Evolutionary conservation across 2,888 invertebrate genomes (phyloP).

Genomic region (Ectemnius lituratus): DNA sequence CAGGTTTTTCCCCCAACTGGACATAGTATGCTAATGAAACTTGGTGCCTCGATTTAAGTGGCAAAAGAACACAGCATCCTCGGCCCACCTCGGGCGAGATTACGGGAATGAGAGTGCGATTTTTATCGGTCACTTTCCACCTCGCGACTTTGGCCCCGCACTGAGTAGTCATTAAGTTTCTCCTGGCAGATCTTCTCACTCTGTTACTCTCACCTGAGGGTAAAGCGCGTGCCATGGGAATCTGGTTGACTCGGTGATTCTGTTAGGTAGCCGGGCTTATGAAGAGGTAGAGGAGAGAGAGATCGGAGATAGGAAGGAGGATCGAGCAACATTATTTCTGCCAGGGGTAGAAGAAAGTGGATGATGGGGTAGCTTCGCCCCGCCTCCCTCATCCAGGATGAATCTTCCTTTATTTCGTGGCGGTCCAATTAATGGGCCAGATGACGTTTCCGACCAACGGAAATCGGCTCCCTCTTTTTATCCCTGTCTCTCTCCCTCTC

Average conservation of each 20-base stretch:
- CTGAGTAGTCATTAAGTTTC: too few species aligned
- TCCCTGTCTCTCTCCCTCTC: slow-evolving; percentile 9
- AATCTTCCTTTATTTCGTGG: slow-evolving; percentile 69
- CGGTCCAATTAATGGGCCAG: slow-evolving; percentile 75
- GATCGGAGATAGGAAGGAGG: background rate
- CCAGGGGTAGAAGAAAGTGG: background rate
- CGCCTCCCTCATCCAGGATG: slow-evolving; percentile 59
- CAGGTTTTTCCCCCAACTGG: too few species aligned
- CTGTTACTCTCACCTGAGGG: too few species aligned
- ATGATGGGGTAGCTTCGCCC: slow-evolving; percentile 44
- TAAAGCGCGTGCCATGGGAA: too few species aligned
- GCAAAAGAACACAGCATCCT: too few species aligned
- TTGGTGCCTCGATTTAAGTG: background rate
- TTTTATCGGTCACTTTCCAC: slow-evolving; percentile 6
- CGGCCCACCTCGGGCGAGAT: background rate
- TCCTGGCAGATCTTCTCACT: too few species aligned
- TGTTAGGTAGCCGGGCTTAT: background rate
- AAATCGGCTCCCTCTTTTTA: slow-evolving; percentile 57
- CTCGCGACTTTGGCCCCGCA: too few species aligned
- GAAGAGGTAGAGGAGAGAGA: slow-evolving; percentile 1
- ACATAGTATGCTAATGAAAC: too few species aligned
- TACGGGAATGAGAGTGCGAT: background rate
- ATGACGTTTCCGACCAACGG: slow-evolving; percentile 74
- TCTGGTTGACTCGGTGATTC: background rate
- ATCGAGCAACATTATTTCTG: background rate